These are phyloP conservation scores for Syngnathus scovelli DNA, from an alignment of 2,113 vertebrate genomes.

Conservation along the genomic window DNA sequence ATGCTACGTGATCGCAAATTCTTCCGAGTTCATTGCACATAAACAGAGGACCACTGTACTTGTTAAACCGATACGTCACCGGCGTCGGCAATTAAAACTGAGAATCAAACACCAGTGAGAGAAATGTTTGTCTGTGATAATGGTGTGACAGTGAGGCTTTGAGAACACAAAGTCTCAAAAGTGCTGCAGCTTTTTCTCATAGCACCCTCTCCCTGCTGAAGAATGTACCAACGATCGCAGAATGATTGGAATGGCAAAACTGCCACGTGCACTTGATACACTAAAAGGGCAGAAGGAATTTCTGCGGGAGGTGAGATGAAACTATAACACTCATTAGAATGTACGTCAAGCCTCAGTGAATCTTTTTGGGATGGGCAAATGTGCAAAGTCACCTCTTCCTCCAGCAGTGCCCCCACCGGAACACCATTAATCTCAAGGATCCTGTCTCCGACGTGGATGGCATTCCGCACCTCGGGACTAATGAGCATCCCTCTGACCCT, in stretches of 20 bases:
- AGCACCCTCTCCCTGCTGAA: slow-evolving; percentile 37
- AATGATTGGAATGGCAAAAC: slow-evolving; percentile 42
- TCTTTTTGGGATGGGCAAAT: background rate
- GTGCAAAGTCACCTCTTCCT: slow-evolving; percentile 77
- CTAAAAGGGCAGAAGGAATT: slow-evolving; percentile 17
- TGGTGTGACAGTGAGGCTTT: slow-evolving; percentile 13
- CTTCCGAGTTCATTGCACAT: too few species aligned
- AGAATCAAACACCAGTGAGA: too few species aligned
- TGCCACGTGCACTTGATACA: slow-evolving; percentile 7
- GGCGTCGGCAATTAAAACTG: too few species aligned
- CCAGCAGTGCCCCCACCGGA: slow-evolving; percentile 78
- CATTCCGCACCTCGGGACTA: slow-evolving; percentile 85
- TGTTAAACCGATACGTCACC: too few species aligned
- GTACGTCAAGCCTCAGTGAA: background rate
- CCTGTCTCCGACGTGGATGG: slow-evolving; percentile 90
- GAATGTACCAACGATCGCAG: slow-evolving; percentile 38
- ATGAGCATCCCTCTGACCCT: slow-evolving; percentile 91
- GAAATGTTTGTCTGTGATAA: background rate
- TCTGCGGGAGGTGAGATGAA: background rate
- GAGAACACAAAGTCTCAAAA: slow-evolving; percentile 21
- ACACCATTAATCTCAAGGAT: slow-evolving; percentile 95
- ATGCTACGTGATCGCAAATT: too few species aligned
- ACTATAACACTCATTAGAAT: background rate
- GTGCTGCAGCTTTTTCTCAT: slow-evolving; percentile 30
- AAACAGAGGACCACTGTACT: too few species aligned